Evolutionary conservation across 2,888 invertebrate genomes (phyloP).

Genomic region (Eupithecia exiguata): DNA sequence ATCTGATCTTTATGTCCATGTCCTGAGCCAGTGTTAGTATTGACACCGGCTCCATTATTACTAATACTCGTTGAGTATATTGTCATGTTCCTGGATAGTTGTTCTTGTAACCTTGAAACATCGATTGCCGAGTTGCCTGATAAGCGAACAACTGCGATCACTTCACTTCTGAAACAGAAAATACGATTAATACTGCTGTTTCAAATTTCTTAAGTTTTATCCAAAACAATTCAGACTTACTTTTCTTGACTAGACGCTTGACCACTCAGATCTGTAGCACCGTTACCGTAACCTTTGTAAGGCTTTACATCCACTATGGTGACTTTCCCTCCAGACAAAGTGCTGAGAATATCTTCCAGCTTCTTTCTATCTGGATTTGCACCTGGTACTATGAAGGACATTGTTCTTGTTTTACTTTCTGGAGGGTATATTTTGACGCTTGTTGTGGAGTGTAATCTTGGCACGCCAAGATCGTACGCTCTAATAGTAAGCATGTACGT

Average conservation of each 20-base stretch:
- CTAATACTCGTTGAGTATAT: constrained; percentile 64
- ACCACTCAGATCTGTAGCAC: constrained; percentile 80
- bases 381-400: constrained; percentile 92
- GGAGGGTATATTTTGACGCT: constrained; percentile 91
- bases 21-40: constrained; percentile 45
- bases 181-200: neutral
- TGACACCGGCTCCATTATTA: constrained; percentile 51
- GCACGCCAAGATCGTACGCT: constrained; percentile 93
- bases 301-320: constrained; percentile 89
- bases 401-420: constrained; percentile 88
- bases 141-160: constrained; percentile 88
- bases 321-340: constrained; percentile 91
- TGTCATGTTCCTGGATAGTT: constrained; percentile 79
- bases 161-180: constrained; percentile 85
- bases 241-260: constrained; percentile 83
- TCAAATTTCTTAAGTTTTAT: neutral
- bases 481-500: constrained; percentile 88
- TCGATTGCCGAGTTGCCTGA: constrained; percentile 87
- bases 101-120: constrained; percentile 88
- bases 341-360: constrained; percentile 89
- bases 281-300: constrained; percentile 83
- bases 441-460: constrained; percentile 88
- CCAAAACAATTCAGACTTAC: constrained; percentile 59
- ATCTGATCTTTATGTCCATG: constrained; percentile 53
- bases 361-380: constrained; percentile 88